phyloP scores from a whole-genome alignment of 2,113 vertebrate genomes.

The Trematomus loennbergii region DNA sequence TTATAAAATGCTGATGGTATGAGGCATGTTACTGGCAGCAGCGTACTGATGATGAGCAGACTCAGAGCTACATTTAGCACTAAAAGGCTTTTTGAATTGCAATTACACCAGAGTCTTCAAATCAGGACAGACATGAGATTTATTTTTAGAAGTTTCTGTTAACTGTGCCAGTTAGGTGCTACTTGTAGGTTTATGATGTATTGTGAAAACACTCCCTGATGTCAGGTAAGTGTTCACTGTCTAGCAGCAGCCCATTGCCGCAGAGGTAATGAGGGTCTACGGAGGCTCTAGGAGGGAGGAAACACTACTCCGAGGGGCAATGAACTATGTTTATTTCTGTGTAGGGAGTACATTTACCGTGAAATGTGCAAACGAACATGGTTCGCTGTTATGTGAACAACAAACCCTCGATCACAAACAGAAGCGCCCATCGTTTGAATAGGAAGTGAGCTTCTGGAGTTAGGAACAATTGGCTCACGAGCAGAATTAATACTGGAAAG shows the following conservation, averaged over 20 bases:
- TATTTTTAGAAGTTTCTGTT: not conserved
- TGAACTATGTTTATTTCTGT: conserved; percentile 5
- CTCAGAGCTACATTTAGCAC: not conserved
- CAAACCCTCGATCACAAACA: conserved; percentile 18
- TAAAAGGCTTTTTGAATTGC: not conserved
- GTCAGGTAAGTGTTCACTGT: not conserved
- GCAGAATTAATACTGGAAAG: conserved; percentile 30
- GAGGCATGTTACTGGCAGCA: not conserved
- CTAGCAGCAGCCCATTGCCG: not conserved
- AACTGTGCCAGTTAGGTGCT: not conserved
- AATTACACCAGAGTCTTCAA: not conserved
- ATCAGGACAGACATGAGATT: not conserved
- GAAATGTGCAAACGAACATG: conserved; percentile 27
- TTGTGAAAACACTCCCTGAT: not conserved
- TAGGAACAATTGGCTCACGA: conserved; percentile 25
- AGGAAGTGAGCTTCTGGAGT: conserved; percentile 18
- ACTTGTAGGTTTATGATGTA: not conserved
- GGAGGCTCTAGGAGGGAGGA: conserved; percentile 9
- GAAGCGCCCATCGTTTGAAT: conserved; percentile 15
- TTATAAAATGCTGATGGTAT: not conserved
- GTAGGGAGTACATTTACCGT: conserved; percentile 5
- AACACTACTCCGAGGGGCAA: conserved; percentile 2
- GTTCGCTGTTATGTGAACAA: not conserved
- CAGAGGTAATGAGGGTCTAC: not conserved
- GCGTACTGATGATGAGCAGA: not conserved